Conservation (phyloP, 1,140 invertebrate genomes). For the Macrotrachela quadricornifera region DNA sequence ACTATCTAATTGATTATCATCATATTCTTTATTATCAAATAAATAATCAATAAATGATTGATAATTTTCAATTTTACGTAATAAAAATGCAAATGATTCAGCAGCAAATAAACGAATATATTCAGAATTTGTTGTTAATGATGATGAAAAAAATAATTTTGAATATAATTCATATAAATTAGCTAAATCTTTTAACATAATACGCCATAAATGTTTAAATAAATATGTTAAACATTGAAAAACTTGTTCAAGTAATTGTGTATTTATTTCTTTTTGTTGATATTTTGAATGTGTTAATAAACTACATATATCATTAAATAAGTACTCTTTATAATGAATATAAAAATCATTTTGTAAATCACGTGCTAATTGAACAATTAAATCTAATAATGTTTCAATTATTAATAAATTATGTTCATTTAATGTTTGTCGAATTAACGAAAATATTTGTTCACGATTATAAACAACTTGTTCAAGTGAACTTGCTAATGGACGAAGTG, state of each 20-base stretch:
- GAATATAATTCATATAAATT: constrained; percentile 37
- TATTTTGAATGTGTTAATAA: constrained; percentile 45
- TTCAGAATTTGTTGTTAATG: constrained; percentile 41
- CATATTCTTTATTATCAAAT: too few species aligned
- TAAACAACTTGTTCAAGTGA: constrained; percentile 46
- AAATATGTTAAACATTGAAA: constrained; percentile 61
- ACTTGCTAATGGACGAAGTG: constrained; percentile 11
- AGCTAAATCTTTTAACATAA: constrained; percentile 52
- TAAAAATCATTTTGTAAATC: constrained; percentile 70
- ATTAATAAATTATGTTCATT: constrained; percentile 38
- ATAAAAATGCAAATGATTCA: constrained; percentile 73
- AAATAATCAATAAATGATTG: too few species aligned
- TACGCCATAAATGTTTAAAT: constrained; percentile 63
- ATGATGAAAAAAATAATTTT: constrained; percentile 43
- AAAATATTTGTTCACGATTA: constrained; percentile 44
- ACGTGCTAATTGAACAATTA: constrained; percentile 56
- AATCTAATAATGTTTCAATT: constrained; percentile 12
- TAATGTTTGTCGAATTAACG: constrained; percentile 55
- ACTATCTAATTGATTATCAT: too few species aligned
- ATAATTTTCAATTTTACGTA: constrained; percentile 48
- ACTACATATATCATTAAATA: constrained; percentile 44
- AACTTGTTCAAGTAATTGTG: constrained; percentile 56
- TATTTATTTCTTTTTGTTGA: constrained; percentile 40
- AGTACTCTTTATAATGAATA: constrained; percentile 27
- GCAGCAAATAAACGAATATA: constrained; percentile 78